phyloP scores from a whole-genome alignment of 2,113 vertebrate genomes.

The Elanus axillaris region DNA sequence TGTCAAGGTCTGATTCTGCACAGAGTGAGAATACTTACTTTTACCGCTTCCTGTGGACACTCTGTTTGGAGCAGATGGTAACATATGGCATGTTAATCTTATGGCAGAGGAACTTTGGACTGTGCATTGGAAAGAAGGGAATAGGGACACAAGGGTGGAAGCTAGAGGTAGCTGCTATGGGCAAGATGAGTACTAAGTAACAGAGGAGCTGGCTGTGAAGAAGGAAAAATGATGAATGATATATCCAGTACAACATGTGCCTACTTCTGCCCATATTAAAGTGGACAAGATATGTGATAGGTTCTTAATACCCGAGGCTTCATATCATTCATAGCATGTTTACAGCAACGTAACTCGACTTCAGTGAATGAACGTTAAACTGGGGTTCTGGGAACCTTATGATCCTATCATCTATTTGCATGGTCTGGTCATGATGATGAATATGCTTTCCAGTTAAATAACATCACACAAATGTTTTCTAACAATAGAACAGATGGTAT shows the following conservation, averaged over 20 bases:
- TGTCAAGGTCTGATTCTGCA: background rate
- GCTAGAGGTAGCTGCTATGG: background rate
- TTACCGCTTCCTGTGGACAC: background rate
- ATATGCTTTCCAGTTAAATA: background rate
- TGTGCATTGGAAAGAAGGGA: background rate
- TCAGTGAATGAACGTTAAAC: background rate
- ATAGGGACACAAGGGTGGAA: background rate
- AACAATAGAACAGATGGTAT: background rate
- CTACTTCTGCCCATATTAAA: background rate
- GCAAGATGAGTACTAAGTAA: background rate
- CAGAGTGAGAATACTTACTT: background rate
- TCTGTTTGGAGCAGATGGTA: background rate
- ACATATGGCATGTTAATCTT: background rate
- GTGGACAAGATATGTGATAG: background rate
- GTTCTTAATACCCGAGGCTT: background rate
- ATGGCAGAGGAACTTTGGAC: background rate
- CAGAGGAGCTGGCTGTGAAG: background rate
- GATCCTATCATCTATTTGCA: background rate
- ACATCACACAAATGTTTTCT: background rate
- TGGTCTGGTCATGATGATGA: background rate
- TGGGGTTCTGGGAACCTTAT: background rate
- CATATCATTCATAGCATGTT: background rate
- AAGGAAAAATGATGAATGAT: background rate
- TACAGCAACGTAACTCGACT: background rate
- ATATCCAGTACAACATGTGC: background rate